Conservation (phyloP, 2,113 vertebrate species). For the Leptosomus discolor region DNA sequence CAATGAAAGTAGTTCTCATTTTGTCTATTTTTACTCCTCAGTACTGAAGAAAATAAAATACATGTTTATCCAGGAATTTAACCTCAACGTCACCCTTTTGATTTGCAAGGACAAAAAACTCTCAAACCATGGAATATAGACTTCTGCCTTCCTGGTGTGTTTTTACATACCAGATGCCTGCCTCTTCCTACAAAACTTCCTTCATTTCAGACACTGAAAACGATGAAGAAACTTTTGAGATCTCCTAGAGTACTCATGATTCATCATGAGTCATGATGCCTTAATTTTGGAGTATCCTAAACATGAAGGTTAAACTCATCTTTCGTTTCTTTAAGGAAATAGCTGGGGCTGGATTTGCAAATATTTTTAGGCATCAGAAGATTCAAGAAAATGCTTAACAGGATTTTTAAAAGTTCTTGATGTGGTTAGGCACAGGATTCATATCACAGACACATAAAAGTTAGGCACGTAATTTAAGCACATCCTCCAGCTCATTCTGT, state of each 20-base stretch:
- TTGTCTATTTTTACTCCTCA: background rate
- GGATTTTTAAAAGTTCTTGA: background rate
- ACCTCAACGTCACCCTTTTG: background rate
- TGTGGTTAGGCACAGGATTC: background rate
- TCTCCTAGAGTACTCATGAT: background rate
- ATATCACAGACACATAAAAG: background rate
- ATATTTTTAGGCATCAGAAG: background rate
- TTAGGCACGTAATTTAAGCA: background rate
- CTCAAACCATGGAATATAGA: background rate
- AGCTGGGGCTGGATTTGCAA: background rate
- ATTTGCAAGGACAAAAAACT: background rate
- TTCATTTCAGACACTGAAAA: background rate
- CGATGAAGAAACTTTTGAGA: background rate
- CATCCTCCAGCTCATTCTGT: background rate
- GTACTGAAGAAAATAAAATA: background rate
- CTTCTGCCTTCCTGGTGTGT: background rate
- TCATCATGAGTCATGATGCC: conserved; percentile 34
- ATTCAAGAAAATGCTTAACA: background rate
- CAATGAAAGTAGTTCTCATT: background rate
- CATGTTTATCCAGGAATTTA: background rate
- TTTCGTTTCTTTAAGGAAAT: background rate
- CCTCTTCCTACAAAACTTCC: background rate
- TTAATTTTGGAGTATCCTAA: conserved; percentile 20
- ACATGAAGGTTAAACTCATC: background rate
- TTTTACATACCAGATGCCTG: background rate